phyloP scores from a whole-genome alignment of 2,797 vertebrate species.

The Falco novaeseelandiae region DNA sequence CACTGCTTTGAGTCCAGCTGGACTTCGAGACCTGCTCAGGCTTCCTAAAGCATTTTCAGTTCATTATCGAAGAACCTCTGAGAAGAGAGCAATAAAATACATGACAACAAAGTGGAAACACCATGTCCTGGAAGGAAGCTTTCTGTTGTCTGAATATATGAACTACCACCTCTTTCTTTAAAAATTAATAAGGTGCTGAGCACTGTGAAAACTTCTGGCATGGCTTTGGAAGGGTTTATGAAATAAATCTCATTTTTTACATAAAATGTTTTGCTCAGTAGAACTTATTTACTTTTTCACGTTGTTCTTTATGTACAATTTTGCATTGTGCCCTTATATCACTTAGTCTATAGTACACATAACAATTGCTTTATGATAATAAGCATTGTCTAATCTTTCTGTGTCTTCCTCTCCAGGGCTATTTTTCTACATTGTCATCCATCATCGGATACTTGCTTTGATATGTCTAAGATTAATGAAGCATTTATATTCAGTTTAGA shows the following conservation, averaged over 20 bases:
- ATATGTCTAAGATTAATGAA: constrained; percentile 37
- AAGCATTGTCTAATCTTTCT: not conserved
- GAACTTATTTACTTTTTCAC: not conserved
- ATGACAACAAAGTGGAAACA: not conserved
- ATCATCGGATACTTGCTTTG: not conserved
- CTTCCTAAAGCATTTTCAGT: not conserved
- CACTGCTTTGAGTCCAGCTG: not conserved
- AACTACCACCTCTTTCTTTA: not conserved
- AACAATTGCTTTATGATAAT: not conserved
- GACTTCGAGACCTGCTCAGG: not conserved
- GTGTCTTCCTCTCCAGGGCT: not conserved
- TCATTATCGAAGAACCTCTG: not conserved
- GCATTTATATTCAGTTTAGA: constrained; percentile 26
- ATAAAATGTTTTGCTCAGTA: not conserved
- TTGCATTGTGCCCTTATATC: not conserved
- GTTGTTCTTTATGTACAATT: not conserved
- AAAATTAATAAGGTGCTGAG: not conserved
- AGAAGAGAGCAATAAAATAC: not conserved
- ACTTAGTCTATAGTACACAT: not conserved
- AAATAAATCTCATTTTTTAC: constrained; percentile 6
- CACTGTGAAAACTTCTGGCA: not conserved
- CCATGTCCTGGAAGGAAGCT: not conserved
- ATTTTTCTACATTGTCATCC: constrained; percentile 4
- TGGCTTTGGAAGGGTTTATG: not conserved
- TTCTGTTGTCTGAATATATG: not conserved